Evolutionary conservation across 1,140 invertebrate species (phyloP).

Genomic region (Ctenoplectra terminalis): DNA sequence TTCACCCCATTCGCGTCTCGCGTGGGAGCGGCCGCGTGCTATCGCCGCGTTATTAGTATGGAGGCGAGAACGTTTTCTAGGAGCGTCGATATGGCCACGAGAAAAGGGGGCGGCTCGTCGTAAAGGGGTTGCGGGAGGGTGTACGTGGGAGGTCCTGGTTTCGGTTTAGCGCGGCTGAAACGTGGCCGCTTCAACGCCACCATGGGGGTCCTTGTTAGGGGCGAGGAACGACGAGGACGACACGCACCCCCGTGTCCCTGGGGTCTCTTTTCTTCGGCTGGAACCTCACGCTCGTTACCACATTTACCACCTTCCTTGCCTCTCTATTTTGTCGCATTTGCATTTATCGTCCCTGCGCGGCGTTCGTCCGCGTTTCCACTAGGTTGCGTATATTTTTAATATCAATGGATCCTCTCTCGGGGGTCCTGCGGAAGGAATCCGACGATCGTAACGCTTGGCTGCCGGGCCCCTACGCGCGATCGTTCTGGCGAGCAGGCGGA

Average conservation of each 20-base stretch:
- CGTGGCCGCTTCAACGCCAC: constrained; percentile 63
- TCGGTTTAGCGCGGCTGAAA: constrained; percentile 65
- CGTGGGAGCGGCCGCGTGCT: constrained; percentile 76
- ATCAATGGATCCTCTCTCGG: constrained; percentile 21
- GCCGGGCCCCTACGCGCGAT: neutral
- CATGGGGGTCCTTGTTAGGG: constrained; percentile 69
- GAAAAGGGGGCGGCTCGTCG: constrained; percentile 29
- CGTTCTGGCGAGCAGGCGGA: neutral
- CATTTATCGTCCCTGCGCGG: constrained; percentile 60
- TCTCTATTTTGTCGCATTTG: constrained; percentile 59
- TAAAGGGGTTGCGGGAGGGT: constrained; percentile 58
- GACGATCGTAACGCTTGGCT: neutral
- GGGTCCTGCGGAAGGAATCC: constrained; percentile 10
- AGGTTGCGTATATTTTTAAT: constrained; percentile 48
- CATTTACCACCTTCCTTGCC: constrained; percentile 55
- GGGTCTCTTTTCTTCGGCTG: constrained; percentile 59
- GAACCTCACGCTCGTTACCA: constrained; percentile 66
- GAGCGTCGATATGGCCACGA: constrained; percentile 70
- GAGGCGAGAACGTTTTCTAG: constrained; percentile 64
- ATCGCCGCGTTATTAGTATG: constrained; percentile 76
- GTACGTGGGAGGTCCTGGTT: constrained; percentile 53
- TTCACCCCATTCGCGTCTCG: constrained; percentile 40
- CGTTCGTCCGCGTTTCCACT: constrained; percentile 20
- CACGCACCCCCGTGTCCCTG: constrained; percentile 59
- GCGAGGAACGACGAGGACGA: constrained; percentile 49